Percentiles rank a stretch among this genome's conserved stretches.
phyloP scores from a whole-genome alignment of 2,888 invertebrate genomes.

The Chydorus sphaericus region DNA sequence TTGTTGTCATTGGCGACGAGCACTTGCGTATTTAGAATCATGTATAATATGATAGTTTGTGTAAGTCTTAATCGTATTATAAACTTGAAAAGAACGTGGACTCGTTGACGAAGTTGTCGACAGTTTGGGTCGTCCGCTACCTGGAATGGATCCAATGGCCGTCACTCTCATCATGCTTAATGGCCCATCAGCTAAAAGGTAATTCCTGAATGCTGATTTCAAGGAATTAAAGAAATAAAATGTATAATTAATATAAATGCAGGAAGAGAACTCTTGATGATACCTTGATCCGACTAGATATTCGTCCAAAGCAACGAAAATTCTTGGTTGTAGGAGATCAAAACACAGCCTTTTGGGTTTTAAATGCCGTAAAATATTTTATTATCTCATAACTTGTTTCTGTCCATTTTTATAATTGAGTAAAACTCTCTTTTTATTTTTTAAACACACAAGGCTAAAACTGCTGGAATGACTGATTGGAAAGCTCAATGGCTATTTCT shows the following conservation, averaged over 20 bases:
- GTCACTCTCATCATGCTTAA: not conserved
- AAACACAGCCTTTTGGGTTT: conserved; percentile 8
- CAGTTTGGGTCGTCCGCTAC: conserved; percentile 2
- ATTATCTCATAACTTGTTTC: too few relatives aligned
- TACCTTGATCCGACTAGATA: not conserved
- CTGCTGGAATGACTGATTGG: conserved; percentile 49
- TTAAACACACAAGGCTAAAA: conserved; percentile 37
- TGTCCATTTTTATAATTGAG: too few relatives aligned
- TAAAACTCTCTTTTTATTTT: too few relatives aligned
- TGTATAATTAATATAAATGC: too few relatives aligned
- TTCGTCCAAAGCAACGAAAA: conserved; percentile 1
- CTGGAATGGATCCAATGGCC: not conserved
- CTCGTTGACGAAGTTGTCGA: not conserved
- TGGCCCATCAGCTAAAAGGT: not conserved
- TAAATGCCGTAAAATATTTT: conserved; percentile 8
- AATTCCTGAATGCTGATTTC: not conserved
- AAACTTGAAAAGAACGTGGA: not conserved
- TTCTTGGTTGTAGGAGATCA: conserved; percentile 8
- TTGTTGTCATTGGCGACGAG: conserved; percentile 54
- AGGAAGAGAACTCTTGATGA: conserved; percentile 3
- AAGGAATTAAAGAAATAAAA: too few relatives aligned
- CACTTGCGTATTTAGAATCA: conserved; percentile 21
- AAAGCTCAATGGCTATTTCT: conserved; percentile 70
- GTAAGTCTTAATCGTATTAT: conserved; percentile 6
- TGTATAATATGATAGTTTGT: not conserved